Base-by-base conservation (phyloP, 1,140 invertebrate species). In the Ylistrum balloti region DNA sequence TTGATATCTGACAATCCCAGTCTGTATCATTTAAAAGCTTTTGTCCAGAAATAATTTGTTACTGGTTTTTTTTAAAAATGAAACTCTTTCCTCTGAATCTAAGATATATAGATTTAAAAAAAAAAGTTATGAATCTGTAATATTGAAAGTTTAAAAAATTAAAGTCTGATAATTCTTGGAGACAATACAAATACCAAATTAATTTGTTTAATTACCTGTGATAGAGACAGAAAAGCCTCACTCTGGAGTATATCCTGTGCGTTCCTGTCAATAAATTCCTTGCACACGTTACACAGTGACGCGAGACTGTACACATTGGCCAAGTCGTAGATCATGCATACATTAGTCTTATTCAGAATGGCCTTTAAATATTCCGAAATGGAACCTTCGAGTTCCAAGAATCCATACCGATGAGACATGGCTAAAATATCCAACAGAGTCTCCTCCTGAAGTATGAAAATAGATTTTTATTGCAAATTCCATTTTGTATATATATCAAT, bases 391-490 rank as follows among this genome's bases (percentile, higher is more conserved):
- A 99, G 96, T 95, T 99, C 98, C 92, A 97, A 97, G 97, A 99
- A 99, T 45, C 98, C 98, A 97, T 99, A 99, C 94, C 99, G 98
- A 97, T 99, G 98, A 33, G 98, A 98, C 94, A 99, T 97, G 35
- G 97, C 98, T 87, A 99, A 96, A 86, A 98, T 98, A 95, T 99
- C 98, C 89, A 99, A 96, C 48, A 99, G 97, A 56, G 98, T 97
- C 92, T 99, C 98, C 95, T 99, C 98, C 97, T 97, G 94, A 41
- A 95, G 91, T 89, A 88, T n/a, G 92, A 87, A 88, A 85, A 86
- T 86, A 90, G 86, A 20, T 28, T 35, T 85, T 48, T 56, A 91
- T 85, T 38, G 22, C 56, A 74, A 74, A 74, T 74, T 74, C 56
- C 56, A 74, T 74, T n/a, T n/a, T 28, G n/a, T 74, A 17, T 74